These are phyloP conservation scores for Cheumatopsyche charites DNA, from an alignment of 1,140 invertebrate species.

Conservation along the genomic window DNA sequence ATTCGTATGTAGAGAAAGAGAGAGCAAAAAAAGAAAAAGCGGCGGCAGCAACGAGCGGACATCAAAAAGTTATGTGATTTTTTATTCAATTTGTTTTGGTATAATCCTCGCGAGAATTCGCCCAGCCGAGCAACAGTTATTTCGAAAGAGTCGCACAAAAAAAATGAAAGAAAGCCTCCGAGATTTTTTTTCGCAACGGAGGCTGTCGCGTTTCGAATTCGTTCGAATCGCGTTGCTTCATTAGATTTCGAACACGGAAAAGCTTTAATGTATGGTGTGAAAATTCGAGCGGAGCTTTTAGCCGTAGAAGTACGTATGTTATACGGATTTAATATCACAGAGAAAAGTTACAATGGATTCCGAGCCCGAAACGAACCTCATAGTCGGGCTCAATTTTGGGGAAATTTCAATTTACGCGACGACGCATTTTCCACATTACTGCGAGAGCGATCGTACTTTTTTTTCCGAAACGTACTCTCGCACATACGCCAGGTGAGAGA, in stretches of 20 bases:
- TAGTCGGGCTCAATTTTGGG: neutral
- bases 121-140: constrained; percentile 9
- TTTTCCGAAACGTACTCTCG: too few species aligned
- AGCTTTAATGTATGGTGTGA: constrained; percentile 7
- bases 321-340: too few species aligned
- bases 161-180: neutral
- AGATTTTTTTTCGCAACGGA: neutral
- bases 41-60: neutral
- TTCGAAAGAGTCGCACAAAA: constrained; percentile 11
- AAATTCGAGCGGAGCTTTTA: constrained; percentile 2
- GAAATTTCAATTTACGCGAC: neutral
- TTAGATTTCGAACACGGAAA: constrained; percentile 19
- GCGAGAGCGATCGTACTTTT: too few species aligned
- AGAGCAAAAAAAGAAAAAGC: neutral
- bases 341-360: neutral
- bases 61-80: constrained; percentile 35
- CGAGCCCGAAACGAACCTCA: neutral
- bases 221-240: constrained; percentile 4
- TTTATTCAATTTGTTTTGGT: constrained; percentile 33
- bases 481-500: constrained; percentile 1
- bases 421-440: too few species aligned
- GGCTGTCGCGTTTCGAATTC: neutral
- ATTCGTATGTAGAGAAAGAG: too few species aligned
- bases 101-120: constrained; percentile 23
- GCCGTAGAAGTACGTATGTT: too few species aligned